phyloP scores from a whole-genome alignment of 2,888 invertebrate species.

The Nephrotoma appendiculata region DNA sequence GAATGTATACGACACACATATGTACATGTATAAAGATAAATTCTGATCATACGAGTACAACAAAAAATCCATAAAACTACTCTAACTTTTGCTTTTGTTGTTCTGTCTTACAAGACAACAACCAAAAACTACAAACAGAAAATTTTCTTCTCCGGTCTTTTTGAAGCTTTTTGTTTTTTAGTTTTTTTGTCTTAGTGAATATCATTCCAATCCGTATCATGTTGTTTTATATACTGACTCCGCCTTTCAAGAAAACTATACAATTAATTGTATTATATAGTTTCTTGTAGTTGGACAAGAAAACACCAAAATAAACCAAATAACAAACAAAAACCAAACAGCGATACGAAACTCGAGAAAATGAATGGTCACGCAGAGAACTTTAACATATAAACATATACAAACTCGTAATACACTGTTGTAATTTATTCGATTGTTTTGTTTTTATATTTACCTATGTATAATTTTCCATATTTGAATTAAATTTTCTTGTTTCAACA shows the following conservation, averaged over 20 bases:
- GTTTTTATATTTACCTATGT: neutral
- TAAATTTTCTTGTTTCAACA: neutral
- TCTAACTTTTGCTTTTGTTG: neutral
- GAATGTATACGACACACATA: neutral
- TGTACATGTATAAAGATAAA: neutral
- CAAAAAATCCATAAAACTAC: neutral
- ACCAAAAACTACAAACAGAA: neutral
- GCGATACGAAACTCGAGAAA: neutral
- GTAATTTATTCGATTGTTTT: neutral
- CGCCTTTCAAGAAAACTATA: neutral
- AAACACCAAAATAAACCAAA: neutral
- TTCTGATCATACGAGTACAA: neutral
- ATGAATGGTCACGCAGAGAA: neutral
- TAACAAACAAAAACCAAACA: neutral
- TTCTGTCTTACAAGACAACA: neutral
- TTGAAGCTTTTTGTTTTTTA: neutral
- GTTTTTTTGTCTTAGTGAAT: neutral
- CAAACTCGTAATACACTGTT: neutral
- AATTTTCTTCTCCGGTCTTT: neutral
- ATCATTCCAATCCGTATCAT: neutral
- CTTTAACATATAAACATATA: neutral
- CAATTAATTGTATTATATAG: neutral
- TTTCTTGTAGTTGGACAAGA: neutral
- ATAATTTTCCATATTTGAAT: neutral
- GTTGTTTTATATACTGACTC: neutral